These are phyloP conservation scores for Drosophila mulleri DNA, from an alignment of 2,888 invertebrate species.

Conservation along the genomic window DNA sequence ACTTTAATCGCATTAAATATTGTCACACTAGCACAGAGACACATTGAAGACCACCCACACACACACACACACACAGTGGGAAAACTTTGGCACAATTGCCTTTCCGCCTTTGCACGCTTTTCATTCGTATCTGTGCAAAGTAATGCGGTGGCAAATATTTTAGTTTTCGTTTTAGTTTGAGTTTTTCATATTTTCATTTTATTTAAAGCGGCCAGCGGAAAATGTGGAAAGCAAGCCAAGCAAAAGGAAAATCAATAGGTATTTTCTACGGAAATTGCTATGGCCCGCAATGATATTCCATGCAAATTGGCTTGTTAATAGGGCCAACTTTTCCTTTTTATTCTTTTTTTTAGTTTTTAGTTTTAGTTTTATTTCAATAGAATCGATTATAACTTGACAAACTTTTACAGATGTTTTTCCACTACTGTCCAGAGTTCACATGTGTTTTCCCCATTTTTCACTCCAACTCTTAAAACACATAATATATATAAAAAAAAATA, in stretches of 20 bases:
- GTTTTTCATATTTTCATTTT: conserved; percentile 45
- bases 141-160: conserved; percentile 60
- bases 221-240: conserved; percentile 22
- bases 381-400: conserved; percentile 7
- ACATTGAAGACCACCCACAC: conserved; percentile 10
- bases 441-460: background rate
- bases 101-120: conserved; percentile 30
- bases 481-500: conserved; percentile 9
- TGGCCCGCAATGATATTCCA: conserved; percentile 9
- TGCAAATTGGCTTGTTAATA: conserved; percentile 46
- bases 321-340: background rate
- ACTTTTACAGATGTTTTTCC: conserved; percentile 1
- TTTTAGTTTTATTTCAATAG: conserved; percentile 3
- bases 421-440: conserved; percentile 1
- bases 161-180: conserved; percentile 36
- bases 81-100: conserved; percentile 51
- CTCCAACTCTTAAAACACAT: conserved; percentile 12
- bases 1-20: conserved; percentile 82
- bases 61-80: conserved; percentile 8
- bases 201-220: conserved; percentile 22
- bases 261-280: conserved; percentile 39
- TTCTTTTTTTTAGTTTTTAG: background rate
- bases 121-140: conserved; percentile 50
- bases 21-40: conserved; percentile 59
- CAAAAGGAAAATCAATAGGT: conserved; percentile 66